Base-by-base conservation (phyloP, 2,797 vertebrate species). In the Gastrophryne carolinensis region DNA sequence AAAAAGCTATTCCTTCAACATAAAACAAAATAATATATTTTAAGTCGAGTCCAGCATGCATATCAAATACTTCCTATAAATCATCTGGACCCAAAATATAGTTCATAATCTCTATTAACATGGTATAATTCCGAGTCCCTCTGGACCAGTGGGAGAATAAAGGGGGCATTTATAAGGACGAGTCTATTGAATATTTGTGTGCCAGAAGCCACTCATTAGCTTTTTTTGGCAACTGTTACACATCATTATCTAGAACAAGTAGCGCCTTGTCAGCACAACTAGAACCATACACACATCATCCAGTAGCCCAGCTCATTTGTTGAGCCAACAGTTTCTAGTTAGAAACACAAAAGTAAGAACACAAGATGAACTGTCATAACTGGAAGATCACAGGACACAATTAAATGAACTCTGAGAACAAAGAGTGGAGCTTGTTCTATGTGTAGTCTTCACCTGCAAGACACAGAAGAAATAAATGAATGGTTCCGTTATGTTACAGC, bases 381-480 rank as follows among this genome's bases (percentile, higher is more conserved):
- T 54, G n/a, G n/a, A 57, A 57, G 29, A 7, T 54, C 13, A 54
- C 5, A n/a, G 23, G 64, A 26, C 15, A 39, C 21, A 54, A 53
- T 11, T 34, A 27, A 47, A 32, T 50, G 1, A 24, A 27, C 58
- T n/a, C n/a, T 72, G 47, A 24, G 70, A 39, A 44, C 26, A 34
- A 41, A 53, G n/a, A 39, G 34, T 39, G 2, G 11, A 41, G 17
- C n/a, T 41, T 64, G 60, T 52, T 54, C 17, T 53, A 30, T 41
- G 17, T 54, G 58, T 53, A 17, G 5, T 41, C 60, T 64, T 53
- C 70, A 54, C 19, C 71, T 73, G 35, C n/a, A 64, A 56, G 13
- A 4, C 35, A 19, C 9, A 63, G 29, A 23, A 34, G 30, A 50
- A 21, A 30, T 11, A 49, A 27, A 39, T n/a, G n/a, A 39, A 37